phyloP scores from a whole-genome alignment of 2,888 invertebrate genomes.

The Apodemia hepburni region DNA sequence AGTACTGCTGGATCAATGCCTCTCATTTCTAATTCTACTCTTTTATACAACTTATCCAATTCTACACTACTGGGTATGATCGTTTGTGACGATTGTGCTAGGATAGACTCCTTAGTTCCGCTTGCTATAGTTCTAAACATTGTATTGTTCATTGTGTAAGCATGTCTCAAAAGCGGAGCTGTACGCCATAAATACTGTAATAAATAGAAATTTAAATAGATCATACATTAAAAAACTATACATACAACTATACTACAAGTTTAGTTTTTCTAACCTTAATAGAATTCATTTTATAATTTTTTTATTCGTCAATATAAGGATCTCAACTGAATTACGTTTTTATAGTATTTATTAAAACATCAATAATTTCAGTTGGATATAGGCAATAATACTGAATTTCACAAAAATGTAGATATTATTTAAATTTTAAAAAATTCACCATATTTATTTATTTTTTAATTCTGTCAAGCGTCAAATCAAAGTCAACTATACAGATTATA shows the following conservation, averaged over 20 bases:
- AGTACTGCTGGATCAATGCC: constrained; percentile 94
- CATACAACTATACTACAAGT: too few relatives aligned
- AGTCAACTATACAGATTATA: too few relatives aligned
- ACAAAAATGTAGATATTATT: too few relatives aligned
- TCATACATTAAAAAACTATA: too few relatives aligned
- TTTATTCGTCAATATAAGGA: background rate
- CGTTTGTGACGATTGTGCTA: constrained; percentile 42
- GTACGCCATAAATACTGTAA: constrained; percentile 55
- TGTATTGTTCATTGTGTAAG: constrained; percentile 27
- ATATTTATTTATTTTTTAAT: too few relatives aligned
- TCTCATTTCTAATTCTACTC: constrained; percentile 91
- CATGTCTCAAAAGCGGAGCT: constrained; percentile 41
- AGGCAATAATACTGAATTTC: too few relatives aligned
- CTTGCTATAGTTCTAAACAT: constrained; percentile 43
- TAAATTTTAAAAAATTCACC: too few relatives aligned
- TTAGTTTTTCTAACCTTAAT: constrained; percentile 30
- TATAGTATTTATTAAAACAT: too few relatives aligned
- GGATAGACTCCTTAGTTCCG: constrained; percentile 34
- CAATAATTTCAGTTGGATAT: too few relatives aligned
- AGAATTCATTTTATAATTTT: constrained; percentile 32
- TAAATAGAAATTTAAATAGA: constrained; percentile 12
- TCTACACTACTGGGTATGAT: constrained; percentile 49
- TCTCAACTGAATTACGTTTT: too few relatives aligned
- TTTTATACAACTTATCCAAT: constrained; percentile 89
- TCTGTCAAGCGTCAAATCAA: too few relatives aligned